Evolutionary conservation across 2,113 vertebrate genomes (phyloP).

Genomic region (Chamaetylas fuelleborni): DNA sequence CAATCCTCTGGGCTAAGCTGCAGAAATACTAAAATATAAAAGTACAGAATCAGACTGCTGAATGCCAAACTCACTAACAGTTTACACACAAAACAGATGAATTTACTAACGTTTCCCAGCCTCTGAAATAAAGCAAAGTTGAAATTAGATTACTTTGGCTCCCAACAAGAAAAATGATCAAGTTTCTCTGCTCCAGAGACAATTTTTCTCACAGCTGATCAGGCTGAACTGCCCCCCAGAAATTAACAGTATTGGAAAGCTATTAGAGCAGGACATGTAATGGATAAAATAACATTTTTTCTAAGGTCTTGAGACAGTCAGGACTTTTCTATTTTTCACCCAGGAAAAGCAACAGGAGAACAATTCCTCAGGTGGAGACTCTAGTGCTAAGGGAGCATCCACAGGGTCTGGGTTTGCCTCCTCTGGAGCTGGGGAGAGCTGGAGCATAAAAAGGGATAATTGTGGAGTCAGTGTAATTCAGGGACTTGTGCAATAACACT

Average conservation of each 20-base stretch:
- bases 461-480: not conserved
- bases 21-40: not conserved
- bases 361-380: not conserved
- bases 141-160: not conserved
- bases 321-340: not conserved
- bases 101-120: not conserved
- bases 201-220: not conserved
- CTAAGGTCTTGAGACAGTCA: not conserved
- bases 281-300: not conserved
- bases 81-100: not conserved
- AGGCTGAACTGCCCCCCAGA: not conserved
- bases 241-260: not conserved
- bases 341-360: not conserved
- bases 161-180: not conserved
- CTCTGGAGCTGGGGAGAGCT: not conserved
- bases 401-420: not conserved
- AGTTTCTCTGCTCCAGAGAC: not conserved
- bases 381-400: no score
- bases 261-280: not conserved
- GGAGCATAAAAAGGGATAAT: not conserved
- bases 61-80: not conserved
- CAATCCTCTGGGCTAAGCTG: not conserved
- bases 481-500: not conserved
- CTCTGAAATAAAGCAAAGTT: not conserved
- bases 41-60: not conserved